phyloP scores from a whole-genome alignment of 2,797 vertebrate species.

The Melanotaenia maccullochi region DNA sequence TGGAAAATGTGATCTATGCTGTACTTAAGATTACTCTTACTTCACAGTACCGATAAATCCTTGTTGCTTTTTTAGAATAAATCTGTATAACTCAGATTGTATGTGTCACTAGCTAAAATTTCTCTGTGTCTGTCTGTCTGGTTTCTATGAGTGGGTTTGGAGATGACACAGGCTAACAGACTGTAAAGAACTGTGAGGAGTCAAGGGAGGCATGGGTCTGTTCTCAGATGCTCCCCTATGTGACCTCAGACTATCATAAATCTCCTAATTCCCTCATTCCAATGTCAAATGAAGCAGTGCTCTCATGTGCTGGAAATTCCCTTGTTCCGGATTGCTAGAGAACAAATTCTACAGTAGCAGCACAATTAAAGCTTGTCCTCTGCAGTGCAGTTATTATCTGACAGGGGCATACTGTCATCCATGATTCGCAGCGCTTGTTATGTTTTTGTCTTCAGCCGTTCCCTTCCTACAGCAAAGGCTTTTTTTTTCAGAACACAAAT shows the following conservation, averaged over 20 bases:
- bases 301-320: conserved; percentile 73
- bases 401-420: conserved; percentile 19
- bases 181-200: conserved; percentile 70
- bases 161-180: conserved; percentile 71
- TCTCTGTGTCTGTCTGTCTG: conserved; percentile 33
- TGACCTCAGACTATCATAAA: conserved; percentile 76
- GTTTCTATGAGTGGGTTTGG: conserved; percentile 53
- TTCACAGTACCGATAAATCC: neutral
- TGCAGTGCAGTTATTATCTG: conserved; percentile 16
- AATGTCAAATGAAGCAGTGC: conserved; percentile 67
- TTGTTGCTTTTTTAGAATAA: neutral
- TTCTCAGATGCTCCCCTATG: conserved; percentile 66
- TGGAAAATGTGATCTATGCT: neutral
- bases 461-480: neutral
- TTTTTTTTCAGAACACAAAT: neutral
- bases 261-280: conserved; percentile 78
- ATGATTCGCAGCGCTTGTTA: neutral
- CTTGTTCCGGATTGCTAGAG: conserved; percentile 28
- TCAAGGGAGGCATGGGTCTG: conserved; percentile 62
- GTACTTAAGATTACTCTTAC: neutral
- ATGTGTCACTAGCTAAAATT: conserved; percentile 9
- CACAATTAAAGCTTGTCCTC: conserved; percentile 20
- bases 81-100: neutral
- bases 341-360: conserved; percentile 53
- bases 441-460: neutral